phyloP scores from a whole-genome alignment of 2,113 vertebrate genomes.

The Seriola dumerili region DNA sequence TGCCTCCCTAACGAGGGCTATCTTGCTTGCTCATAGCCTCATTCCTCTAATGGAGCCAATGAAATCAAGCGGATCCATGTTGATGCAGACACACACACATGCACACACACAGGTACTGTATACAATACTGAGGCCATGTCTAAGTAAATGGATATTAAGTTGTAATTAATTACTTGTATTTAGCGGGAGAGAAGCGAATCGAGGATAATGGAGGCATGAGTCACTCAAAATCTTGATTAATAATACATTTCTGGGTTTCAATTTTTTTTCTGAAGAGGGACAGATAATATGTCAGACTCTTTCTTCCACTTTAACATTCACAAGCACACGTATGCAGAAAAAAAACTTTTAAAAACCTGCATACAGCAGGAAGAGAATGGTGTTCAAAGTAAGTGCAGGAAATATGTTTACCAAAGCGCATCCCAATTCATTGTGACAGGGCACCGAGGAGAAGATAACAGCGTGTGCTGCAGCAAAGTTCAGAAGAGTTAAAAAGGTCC shows the following conservation, averaged over 20 bases:
- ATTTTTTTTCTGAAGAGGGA: not conserved
- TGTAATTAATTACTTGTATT: conserved; percentile 25
- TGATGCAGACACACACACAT: conserved; percentile 43
- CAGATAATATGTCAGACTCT: conserved; percentile 2
- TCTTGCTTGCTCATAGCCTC: conserved; percentile 53
- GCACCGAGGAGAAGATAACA: conserved; percentile 55
- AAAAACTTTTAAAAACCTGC: not conserved
- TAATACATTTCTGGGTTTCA: conserved; percentile 12
- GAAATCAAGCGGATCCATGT: conserved; percentile 66
- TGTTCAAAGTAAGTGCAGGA: conserved; percentile 52
- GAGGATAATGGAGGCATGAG: conserved; percentile 31
- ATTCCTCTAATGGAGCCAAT: conserved; percentile 79
- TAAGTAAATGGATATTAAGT: conserved; percentile 41
- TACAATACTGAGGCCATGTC: conserved; percentile 16
- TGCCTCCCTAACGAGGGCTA: conserved; percentile 38
- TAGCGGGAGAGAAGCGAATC: conserved; percentile 5
- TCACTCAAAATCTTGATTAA: conserved; percentile 21
- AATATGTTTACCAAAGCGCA: conserved; percentile 68
- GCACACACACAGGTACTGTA: not conserved
- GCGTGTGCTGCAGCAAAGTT: conserved; percentile 66
- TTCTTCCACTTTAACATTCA: not conserved
- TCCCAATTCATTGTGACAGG: conserved; percentile 62
- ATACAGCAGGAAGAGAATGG: conserved; percentile 24
- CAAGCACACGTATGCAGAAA: not conserved
- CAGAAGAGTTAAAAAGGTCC: conserved; percentile 69